A percentile compares a stretch with the other conserved stretches of the same genome.
Conservation (phyloP, 2,113 vertebrate species). For the Xerus inauris region DNA sequence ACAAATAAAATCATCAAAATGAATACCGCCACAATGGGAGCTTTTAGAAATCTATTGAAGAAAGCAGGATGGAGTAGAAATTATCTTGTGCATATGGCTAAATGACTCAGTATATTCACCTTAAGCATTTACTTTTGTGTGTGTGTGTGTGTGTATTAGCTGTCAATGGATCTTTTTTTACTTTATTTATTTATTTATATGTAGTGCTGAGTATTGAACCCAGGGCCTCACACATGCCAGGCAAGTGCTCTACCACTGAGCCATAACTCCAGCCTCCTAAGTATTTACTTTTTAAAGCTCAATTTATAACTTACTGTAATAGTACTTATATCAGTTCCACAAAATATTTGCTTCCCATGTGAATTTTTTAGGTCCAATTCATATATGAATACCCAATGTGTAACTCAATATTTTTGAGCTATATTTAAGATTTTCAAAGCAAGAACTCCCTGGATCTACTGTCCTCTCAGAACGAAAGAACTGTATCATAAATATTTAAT, state of each 20-base stretch:
- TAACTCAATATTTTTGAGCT: not conserved
- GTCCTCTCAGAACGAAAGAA: slow-evolving; percentile 8
- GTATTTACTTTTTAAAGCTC: not conserved
- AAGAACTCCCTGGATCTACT: not conserved
- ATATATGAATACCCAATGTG: not conserved
- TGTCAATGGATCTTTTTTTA: too few species aligned
- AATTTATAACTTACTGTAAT: slow-evolving; percentile 31
- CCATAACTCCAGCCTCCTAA: not conserved
- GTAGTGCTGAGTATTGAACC: too few species aligned
- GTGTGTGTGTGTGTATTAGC: too few species aligned
- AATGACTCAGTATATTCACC: not conserved
- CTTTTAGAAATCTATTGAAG: slow-evolving; percentile 35
- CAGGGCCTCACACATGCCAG: too few species aligned
- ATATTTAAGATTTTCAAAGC: not conserved
- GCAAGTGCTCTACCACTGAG: too few species aligned
- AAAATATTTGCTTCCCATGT: slow-evolving; percentile 7
- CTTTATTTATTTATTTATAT: too few species aligned
- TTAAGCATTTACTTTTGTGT: not conserved
- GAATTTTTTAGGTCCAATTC: not conserved
- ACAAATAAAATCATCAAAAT: not conserved
- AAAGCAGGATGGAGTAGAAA: slow-evolving; percentile 1
- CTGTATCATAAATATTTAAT: not conserved
- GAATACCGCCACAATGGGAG: not conserved
- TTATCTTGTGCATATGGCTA: not conserved
- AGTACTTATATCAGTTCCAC: not conserved